phyloP scores from a whole-genome alignment of 1,140 invertebrate species.

The Bombyx mandarina region DNA sequence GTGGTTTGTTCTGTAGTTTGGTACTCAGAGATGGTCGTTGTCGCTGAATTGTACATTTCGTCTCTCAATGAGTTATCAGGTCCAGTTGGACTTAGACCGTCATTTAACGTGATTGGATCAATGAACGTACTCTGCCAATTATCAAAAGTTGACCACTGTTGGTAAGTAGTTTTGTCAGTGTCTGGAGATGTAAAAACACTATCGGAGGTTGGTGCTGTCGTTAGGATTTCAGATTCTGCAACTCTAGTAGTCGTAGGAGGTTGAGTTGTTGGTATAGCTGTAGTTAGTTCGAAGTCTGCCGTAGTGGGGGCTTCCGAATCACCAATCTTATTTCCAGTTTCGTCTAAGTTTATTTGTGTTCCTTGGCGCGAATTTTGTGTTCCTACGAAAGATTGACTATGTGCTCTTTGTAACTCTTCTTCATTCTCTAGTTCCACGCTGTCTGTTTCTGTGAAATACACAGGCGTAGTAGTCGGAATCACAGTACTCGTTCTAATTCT shows the following conservation, averaged over 20 bases:
- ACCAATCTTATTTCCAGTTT: conserved; percentile 34
- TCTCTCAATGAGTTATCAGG: conserved; percentile 18
- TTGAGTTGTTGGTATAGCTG: conserved; percentile 40
- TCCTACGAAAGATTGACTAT: conserved; percentile 63
- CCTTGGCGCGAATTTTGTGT: conserved; percentile 52
- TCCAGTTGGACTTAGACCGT: conserved; percentile 66
- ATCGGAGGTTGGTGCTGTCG: conserved; percentile 31
- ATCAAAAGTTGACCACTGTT: conserved; percentile 50
- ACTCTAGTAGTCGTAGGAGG: conserved; percentile 31
- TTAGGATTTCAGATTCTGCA: conserved; percentile 28
- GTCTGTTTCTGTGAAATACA: conserved; percentile 52
- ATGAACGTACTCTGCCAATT: conserved; percentile 77
- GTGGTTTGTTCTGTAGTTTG: conserved; percentile 34
- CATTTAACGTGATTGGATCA: conserved; percentile 80
- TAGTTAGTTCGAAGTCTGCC: conserved; percentile 30
- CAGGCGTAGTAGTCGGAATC: conserved; percentile 31
- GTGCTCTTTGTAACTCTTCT: conserved; percentile 67
- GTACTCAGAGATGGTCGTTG: conserved; percentile 20
- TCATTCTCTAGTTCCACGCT: conserved; percentile 64
- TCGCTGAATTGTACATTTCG: conserved; percentile 20
- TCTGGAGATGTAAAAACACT: conserved; percentile 52
- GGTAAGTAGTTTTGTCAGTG: conserved; percentile 44
- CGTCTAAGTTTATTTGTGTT: conserved; percentile 53
- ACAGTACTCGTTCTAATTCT: conserved; percentile 39
- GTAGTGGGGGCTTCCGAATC: conserved; percentile 55